A percentile compares a stretch with the other conserved stretches of the same genome.
These are phyloP conservation scores for Psophia crepitans DNA, from an alignment of 2,113 vertebrate species.

Conservation along the genomic window DNA sequence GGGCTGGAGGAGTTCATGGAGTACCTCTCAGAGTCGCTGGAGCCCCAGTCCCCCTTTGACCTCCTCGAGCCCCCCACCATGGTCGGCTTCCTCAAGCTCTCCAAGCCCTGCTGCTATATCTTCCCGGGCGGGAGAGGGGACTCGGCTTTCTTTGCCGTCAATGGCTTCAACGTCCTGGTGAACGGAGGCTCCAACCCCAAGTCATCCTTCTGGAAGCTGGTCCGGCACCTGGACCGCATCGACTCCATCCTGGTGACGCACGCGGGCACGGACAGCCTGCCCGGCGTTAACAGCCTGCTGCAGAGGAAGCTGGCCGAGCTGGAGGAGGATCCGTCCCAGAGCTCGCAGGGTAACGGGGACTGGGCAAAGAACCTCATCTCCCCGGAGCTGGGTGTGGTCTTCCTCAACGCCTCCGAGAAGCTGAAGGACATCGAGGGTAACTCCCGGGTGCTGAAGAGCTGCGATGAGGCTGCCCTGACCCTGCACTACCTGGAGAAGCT, in stretches of 20 bases:
- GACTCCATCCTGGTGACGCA: conserved; percentile 92
- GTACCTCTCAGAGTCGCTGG: conserved; percentile 88
- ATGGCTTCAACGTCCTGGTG: conserved; percentile 91
- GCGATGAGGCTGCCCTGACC: conserved; percentile 78
- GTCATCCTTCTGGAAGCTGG: conserved; percentile 94
- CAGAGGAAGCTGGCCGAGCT: conserved; percentile 86
- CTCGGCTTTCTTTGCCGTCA: conserved; percentile 90
- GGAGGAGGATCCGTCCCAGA: conserved; percentile 73
- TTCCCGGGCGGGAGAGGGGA: conserved; percentile 92
- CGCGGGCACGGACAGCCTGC: conserved; percentile 86
- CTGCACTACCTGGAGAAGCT: conserved; percentile 78
- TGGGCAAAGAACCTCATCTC: conserved; percentile 86
- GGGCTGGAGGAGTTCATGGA: conserved; percentile 91
- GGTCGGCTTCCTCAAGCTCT: conserved; percentile 90
- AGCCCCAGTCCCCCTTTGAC: conserved; percentile 85
- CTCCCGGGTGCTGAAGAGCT: conserved; percentile 69
- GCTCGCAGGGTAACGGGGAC: conserved; percentile 72
- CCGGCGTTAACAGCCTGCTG: conserved; percentile 89
- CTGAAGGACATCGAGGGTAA: conserved; percentile 65
- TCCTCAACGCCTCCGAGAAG: conserved; percentile 83
- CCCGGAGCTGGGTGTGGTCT: conserved; percentile 88
- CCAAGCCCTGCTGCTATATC: conserved; percentile 94
- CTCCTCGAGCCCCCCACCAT: conserved; percentile 89
- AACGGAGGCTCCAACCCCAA: conserved; percentile 89
- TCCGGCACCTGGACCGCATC: conserved; percentile 91